These are phyloP conservation scores for Hemicentrotus pulcherrimus DNA, from an alignment of 35 echinoderm and acorn worm genomes.

Conservation along the genomic window DNA sequence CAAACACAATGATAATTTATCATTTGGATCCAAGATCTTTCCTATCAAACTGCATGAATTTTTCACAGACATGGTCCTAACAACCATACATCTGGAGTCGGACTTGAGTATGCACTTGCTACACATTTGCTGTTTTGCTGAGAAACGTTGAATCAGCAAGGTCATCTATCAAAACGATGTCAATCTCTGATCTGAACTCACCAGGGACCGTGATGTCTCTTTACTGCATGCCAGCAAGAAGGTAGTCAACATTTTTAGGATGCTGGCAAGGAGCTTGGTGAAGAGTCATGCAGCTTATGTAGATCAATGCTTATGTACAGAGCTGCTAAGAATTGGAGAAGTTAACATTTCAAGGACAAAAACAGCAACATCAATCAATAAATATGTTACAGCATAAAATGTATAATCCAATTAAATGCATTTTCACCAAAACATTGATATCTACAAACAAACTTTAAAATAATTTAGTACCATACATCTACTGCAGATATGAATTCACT, in stretches of 20 bases:
- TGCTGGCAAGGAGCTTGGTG: background rate
- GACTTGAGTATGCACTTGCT: background rate
- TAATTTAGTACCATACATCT: background rate
- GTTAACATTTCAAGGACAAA: background rate
- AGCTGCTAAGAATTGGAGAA: background rate
- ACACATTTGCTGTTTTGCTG: background rate
- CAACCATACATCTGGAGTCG: background rate
- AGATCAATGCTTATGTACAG: background rate
- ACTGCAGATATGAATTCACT: background rate
- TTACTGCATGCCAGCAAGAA: background rate
- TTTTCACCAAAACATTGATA: background rate
- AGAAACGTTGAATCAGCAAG: background rate
- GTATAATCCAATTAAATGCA: background rate
- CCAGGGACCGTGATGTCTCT: background rate
- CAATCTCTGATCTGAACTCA: background rate
- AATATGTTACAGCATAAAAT: background rate
- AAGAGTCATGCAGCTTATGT: background rate
- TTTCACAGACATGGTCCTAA: background rate
- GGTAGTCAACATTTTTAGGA: background rate
- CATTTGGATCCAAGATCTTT: background rate
- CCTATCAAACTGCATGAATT: background rate
- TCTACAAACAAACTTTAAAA: background rate
- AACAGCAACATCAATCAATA: background rate
- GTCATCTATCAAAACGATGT: slow-evolving; percentile 12
- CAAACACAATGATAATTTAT: background rate